Evolutionary conservation across 2,888 invertebrate species (phyloP).

Genomic region (Rapana venosa): DNA sequence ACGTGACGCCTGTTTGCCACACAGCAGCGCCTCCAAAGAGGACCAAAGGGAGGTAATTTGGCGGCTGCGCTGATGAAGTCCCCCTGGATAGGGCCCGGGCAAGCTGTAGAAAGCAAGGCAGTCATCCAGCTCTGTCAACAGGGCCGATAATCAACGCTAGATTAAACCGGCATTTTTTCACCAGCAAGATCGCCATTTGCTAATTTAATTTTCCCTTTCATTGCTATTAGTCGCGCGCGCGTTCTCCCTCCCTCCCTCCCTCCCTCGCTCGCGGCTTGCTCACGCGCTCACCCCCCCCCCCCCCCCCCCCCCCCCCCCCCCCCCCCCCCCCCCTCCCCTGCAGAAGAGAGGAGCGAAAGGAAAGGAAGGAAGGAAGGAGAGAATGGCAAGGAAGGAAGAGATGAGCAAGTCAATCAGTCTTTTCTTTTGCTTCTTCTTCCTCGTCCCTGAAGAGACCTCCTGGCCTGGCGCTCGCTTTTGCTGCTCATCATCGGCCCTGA

Average conservation of each 20-base stretch:
- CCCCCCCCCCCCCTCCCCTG: no score
- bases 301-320: no score
- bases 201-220: constrained; percentile 78
- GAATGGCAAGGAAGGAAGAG: not conserved
- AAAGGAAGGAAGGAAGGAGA: constrained; percentile 2
- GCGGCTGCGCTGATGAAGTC: constrained; percentile 50
- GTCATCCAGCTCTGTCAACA: constrained; percentile 59
- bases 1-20: constrained; percentile 41
- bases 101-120: constrained; percentile 56
- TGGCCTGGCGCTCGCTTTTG: constrained; percentile 15
- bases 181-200: constrained; percentile 73
- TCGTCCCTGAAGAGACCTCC: constrained; percentile 11
- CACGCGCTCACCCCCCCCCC: no score
- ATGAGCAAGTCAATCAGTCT: constrained; percentile 37
- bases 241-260: no score
- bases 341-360: constrained; percentile 21
- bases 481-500: constrained; percentile 35
- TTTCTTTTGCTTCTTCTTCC: no score
- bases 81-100: constrained; percentile 48
- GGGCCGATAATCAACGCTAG: constrained; percentile 67
- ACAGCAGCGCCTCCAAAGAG: not conserved
- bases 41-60: constrained; percentile 49
- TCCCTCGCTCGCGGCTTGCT: no score
- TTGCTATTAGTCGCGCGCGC: constrained; percentile 70
- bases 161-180: constrained; percentile 73